phyloP scores from a whole-genome alignment of 2,113 vertebrate species.

The Passer domesticus region DNA sequence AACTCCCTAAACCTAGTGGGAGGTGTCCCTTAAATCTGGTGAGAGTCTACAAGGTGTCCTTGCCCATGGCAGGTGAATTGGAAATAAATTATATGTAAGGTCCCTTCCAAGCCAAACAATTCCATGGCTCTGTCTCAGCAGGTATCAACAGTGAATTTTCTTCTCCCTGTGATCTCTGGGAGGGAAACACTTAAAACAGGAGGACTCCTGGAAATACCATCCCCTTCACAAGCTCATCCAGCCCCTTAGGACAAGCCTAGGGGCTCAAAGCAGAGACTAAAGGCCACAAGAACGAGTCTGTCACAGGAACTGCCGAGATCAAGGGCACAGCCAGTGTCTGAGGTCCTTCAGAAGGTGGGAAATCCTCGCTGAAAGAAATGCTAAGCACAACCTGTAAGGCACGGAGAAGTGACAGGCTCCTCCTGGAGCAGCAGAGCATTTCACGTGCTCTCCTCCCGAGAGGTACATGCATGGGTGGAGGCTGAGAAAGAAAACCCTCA shows the following conservation, averaged over 20 bases:
- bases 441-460: not conserved
- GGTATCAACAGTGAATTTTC: not conserved
- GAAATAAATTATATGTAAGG: not conserved
- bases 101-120: not conserved
- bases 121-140: not conserved
- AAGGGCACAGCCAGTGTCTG: constrained; percentile 13
- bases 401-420: not conserved
- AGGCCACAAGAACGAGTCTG: not conserved
- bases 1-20: not conserved
- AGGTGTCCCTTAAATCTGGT: not conserved
- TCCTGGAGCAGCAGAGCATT: not conserved
- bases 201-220: not conserved
- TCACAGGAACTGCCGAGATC: not conserved
- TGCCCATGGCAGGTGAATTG: not conserved
- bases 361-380: not conserved
- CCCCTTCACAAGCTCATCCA: not conserved
- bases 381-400: not conserved
- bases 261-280: not conserved
- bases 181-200: not conserved
- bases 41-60: not conserved
- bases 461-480: constrained; percentile 37
- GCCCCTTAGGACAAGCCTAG: not conserved
- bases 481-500: constrained; percentile 61
- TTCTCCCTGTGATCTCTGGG: not conserved
- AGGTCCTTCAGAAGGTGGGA: constrained; percentile 24